These are phyloP conservation scores for Chromoteleia sp. DNA, from an alignment of 2,888 invertebrate genomes.

Conservation along the genomic window DNA sequence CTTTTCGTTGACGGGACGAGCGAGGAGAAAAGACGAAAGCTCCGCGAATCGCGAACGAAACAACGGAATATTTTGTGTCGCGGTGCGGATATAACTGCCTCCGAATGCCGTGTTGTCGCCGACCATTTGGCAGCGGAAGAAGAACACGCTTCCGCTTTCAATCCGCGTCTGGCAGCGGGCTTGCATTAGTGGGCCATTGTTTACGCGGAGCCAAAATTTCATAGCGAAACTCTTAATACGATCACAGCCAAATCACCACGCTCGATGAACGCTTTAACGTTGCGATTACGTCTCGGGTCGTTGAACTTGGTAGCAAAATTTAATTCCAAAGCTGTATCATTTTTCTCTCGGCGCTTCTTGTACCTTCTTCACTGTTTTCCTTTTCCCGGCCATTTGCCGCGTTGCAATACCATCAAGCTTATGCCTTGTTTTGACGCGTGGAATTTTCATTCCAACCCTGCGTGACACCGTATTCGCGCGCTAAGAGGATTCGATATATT, in stretches of 20 bases:
- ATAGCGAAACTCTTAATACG: constrained; percentile 66
- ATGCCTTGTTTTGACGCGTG: constrained; percentile 36
- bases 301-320: constrained; percentile 36
- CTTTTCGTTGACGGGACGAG: constrained; percentile 32
- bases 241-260: constrained; percentile 54
- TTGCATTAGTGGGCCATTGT: constrained; percentile 68
- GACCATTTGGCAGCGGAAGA: constrained; percentile 63
- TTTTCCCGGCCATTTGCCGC: constrained; percentile 24
- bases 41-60: constrained; percentile 28
- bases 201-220: constrained; percentile 70
- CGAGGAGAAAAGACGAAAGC: background rate
- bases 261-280: constrained; percentile 35
- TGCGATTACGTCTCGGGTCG: constrained; percentile 46
- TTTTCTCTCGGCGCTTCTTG: constrained; percentile 20
- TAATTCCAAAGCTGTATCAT: constrained; percentile 37
- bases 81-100: constrained; percentile 53
- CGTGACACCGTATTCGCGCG: constrained; percentile 34
- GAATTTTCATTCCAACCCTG: constrained; percentile 27
- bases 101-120: constrained; percentile 40
- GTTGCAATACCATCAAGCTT: background rate
- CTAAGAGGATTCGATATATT: constrained; percentile 63
- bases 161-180: constrained; percentile 68
- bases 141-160: constrained; percentile 58
- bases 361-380: background rate
- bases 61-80: constrained; percentile 55